Conservation (phyloP, 1,140 invertebrate species). For the Drosophila lini region DNA sequence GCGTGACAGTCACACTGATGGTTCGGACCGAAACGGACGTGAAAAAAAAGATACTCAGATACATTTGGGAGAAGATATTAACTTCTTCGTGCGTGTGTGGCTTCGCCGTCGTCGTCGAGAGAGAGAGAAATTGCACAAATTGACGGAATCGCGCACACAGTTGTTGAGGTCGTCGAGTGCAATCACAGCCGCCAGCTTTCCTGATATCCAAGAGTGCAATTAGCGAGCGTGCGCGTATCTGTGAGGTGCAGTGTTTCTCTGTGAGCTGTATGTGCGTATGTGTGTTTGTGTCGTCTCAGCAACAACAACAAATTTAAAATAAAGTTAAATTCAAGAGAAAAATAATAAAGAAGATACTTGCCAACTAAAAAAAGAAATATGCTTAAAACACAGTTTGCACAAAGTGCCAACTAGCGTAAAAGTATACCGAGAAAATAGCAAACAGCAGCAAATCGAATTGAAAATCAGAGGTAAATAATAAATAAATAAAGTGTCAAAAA, state of each 20-base stretch:
- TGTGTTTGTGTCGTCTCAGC: constrained; percentile 21
- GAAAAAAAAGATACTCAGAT: constrained; percentile 32
- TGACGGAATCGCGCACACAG: constrained; percentile 42
- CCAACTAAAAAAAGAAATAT: constrained; percentile 58
- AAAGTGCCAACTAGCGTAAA: constrained; percentile 70
- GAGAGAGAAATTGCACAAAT: constrained; percentile 60
- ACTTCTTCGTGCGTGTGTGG: constrained; percentile 49
- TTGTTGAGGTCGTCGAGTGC: constrained; percentile 33
- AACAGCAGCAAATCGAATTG: constrained; percentile 37
- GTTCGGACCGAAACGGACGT: constrained; percentile 18
- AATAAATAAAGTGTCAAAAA: constrained; percentile 13
- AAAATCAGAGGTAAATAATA: constrained; percentile 68
- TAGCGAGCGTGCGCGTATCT: constrained; percentile 24
- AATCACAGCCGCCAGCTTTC: constrained; percentile 28
- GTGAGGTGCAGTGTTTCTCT: constrained; percentile 5
- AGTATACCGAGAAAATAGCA: constrained; percentile 45
- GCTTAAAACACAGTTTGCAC: constrained; percentile 73
- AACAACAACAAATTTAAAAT: constrained; percentile 21
- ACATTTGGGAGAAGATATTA: constrained; percentile 30
- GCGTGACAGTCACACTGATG: constrained; percentile 20
- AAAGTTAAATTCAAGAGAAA: constrained; percentile 27
- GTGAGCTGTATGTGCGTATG: constrained; percentile 5
- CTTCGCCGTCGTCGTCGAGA: constrained; percentile 20
- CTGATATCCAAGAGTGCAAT: constrained; percentile 40
- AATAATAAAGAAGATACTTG: constrained; percentile 10